Base-by-base conservation (phyloP, 2,797 vertebrate genomes). In the Phrynocephalus guinanensis region DNA sequence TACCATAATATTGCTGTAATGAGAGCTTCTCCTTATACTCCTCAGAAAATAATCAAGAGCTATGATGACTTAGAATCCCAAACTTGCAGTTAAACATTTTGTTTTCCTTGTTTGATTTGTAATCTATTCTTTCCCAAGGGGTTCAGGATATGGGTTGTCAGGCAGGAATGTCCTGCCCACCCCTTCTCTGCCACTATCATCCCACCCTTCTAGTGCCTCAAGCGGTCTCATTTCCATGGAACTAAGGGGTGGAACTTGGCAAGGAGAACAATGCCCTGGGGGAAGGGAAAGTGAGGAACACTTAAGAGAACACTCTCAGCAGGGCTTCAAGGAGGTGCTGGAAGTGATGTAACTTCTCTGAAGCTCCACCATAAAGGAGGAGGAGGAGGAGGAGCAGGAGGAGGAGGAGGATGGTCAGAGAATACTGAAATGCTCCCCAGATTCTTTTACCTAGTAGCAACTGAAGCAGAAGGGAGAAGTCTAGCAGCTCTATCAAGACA, bases 281-380 rank as follows among this genome's bases (percentile, higher is more conserved):
- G 30, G 38, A 84, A 38, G 70, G 70, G 6, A 22, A 63, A 80
- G 16, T 60, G 84, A 38, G 77, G 77, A 84, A 66, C 77, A 75
- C 77, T 84, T 88, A 38, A 84, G 70, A 56, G 56, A 66, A 88
- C 68, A 80, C 24, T 84, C 80, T 56, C 24, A 67, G 77, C 44
- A 44, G 24, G 33, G 52, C 30, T 81, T 67, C 52, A 84, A 73
- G 56, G 71, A 80, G 60, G 26, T 73, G 52, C 30, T 78, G 63
- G 82, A 83, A 71, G 26, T 60, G 66, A 84, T n/a, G 18, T 28
- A 44, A 73, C 63, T 44, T n/a, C 38, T 85, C 56, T 76, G 60
- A 52, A 81, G 44, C 26, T 67, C 44, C 63, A 66, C 70, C 56
- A 73, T 28, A 85, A 81, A 56, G 52, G 67, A 50, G 26, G 52